A percentile compares a stretch with the other conserved stretches of the same genome.
phyloP scores from a whole-genome alignment of 2,113 vertebrate species.

The Gymnogyps californianus region DNA sequence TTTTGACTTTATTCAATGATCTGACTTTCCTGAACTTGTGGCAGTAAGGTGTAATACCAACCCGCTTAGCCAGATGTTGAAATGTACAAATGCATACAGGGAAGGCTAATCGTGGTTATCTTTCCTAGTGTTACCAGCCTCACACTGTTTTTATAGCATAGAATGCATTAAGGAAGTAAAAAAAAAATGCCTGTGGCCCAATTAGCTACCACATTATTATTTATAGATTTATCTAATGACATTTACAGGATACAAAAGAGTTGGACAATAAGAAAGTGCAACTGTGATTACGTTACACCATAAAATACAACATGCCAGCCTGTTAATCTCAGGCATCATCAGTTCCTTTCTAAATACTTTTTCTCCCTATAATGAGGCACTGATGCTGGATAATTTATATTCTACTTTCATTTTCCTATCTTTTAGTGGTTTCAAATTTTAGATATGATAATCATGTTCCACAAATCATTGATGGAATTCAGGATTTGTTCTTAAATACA shows the following conservation, averaged over 20 bases:
- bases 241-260: background rate
- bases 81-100: background rate
- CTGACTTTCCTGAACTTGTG: background rate
- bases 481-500: constrained; percentile 1
- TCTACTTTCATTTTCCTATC: constrained; percentile 31
- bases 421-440: constrained; percentile 7
- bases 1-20: background rate
- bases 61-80: background rate
- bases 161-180: background rate
- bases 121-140: background rate
- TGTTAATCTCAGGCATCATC: background rate
- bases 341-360: background rate
- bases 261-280: background rate
- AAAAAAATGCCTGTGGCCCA: background rate
- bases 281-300: background rate
- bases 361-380: background rate
- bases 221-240: constrained; percentile 40
- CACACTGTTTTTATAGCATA: background rate
- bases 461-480: background rate
- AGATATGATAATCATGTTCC: background rate
- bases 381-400: constrained; percentile 34
- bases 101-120: background rate
- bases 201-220: constrained; percentile 37
- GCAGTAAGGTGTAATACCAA: background rate
- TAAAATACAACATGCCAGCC: background rate